Evolutionary conservation across 1,140 invertebrate species (phyloP).

Genomic region (Scaptomyza hsui): DNA sequence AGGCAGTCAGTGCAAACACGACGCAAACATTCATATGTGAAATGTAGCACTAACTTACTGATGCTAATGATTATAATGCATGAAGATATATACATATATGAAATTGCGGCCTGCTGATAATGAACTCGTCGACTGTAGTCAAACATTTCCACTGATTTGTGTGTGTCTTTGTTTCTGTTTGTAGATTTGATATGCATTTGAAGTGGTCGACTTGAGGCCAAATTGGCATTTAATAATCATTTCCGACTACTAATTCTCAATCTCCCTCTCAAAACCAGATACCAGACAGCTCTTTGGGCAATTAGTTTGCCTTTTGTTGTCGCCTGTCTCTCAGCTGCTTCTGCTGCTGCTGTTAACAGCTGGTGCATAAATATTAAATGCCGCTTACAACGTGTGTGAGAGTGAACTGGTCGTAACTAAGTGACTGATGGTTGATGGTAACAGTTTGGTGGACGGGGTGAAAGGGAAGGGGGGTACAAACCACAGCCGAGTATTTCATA

Average conservation of each 20-base stretch:
- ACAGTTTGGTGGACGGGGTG: background rate
- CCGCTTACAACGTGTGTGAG: slow-evolving; percentile 38
- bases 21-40: slow-evolving; percentile 5
- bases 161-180: background rate
- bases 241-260: slow-evolving; percentile 4
- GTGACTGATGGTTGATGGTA: slow-evolving; percentile 32
- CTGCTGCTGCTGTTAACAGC: slow-evolving; percentile 41
- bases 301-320: slow-evolving; percentile 63
- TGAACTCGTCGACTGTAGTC: background rate
- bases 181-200: slow-evolving; percentile 18
- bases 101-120: background rate
- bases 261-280: slow-evolving; percentile 14
- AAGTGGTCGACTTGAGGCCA: slow-evolving; percentile 45
- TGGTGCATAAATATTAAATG: slow-evolving; percentile 73
- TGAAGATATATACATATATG: background rate
- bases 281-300: slow-evolving; percentile 43
- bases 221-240: slow-evolving; percentile 65
- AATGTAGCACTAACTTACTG: background rate
- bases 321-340: slow-evolving; percentile 17
- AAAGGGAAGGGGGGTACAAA: background rate
- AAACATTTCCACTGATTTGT: slow-evolving; percentile 2
- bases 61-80: too few relatives aligned
- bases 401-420: slow-evolving; percentile 22
- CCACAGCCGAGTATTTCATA: slow-evolving; percentile 42
- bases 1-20: slow-evolving; percentile 25